These are phyloP conservation scores for Tetanocera ferruginea DNA, from an alignment of 2,888 invertebrate genomes.

Conservation along the genomic window DNA sequence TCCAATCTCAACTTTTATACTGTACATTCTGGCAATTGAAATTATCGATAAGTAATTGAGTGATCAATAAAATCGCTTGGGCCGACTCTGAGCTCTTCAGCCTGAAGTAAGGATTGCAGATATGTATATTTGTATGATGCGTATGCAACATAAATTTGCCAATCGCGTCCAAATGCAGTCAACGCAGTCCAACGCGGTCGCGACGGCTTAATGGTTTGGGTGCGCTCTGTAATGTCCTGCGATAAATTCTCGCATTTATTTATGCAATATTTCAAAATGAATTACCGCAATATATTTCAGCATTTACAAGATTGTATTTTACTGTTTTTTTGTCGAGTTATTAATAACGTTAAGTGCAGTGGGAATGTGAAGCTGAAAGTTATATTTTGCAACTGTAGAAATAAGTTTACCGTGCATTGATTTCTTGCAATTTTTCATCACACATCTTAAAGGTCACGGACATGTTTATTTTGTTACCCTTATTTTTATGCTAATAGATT, in stretches of 20 bases:
- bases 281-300: slow-evolving; percentile 30
- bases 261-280: slow-evolving; percentile 36
- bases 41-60: slow-evolving; percentile 29
- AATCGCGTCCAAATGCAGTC: background rate
- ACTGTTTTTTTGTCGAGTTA: slow-evolving; percentile 18
- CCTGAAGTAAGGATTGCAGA: background rate
- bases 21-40: background rate
- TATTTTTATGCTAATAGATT: too few relatives aligned
- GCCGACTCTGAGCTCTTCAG: background rate
- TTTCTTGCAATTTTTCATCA: background rate
- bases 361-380: background rate
- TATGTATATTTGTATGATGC: background rate
- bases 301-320: slow-evolving; percentile 38
- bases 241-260: slow-evolving; percentile 42
- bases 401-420: too few relatives aligned
- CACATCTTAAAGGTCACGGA: background rate
- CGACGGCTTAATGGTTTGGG: slow-evolving; percentile 19
- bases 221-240: slow-evolving; percentile 38
- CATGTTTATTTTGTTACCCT: too few relatives aligned
- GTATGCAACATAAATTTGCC: slow-evolving; percentile 15
- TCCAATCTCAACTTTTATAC: background rate
- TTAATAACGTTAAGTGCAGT: slow-evolving; percentile 19
- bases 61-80: slow-evolving; percentile 29
- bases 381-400: too few relatives aligned
- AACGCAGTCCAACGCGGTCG: background rate